A percentile compares a stretch with the other conserved stretches of the same genome.
phyloP scores from a whole-genome alignment of 2,888 invertebrate species.

The Papilio gigon region DNA sequence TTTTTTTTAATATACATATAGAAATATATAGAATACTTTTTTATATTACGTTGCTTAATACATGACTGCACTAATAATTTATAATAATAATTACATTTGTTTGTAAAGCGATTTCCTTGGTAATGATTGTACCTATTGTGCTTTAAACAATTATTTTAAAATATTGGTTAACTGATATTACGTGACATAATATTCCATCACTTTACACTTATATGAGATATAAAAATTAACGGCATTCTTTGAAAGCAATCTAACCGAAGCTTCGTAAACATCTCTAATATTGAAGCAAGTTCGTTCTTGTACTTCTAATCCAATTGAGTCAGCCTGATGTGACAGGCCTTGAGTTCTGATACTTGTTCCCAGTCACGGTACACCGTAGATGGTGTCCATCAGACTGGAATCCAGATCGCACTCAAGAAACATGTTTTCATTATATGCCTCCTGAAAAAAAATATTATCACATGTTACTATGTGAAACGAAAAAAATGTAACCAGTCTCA shows the following conservation, averaged over 20 bases:
- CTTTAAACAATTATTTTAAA: slow-evolving; percentile 56
- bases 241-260: slow-evolving; percentile 8
- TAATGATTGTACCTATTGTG: slow-evolving; percentile 67
- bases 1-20: slow-evolving; percentile 63
- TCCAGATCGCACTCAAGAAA: slow-evolving; percentile 78
- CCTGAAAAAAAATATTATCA: slow-evolving; percentile 58
- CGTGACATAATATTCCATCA: slow-evolving; percentile 33
- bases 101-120: slow-evolving; percentile 78
- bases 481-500: no score
- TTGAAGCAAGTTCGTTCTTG: slow-evolving; percentile 40
- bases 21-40: slow-evolving; percentile 62
- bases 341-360: slow-evolving; percentile 6
- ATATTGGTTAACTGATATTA: slow-evolving; percentile 59
- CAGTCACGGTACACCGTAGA: slow-evolving; percentile 76
- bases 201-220: slow-evolving; percentile 26
- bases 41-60: slow-evolving; percentile 56
- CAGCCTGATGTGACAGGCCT: slow-evolving; percentile 30
- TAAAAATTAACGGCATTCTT: slow-evolving; percentile 26
- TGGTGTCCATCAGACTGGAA: slow-evolving; percentile 74
- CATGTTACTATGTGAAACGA: background rate
- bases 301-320: slow-evolving; percentile 30
- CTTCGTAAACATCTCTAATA: slow-evolving; percentile 14
- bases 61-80: slow-evolving; percentile 61
- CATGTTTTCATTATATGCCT: slow-evolving; percentile 76
- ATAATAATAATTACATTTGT: slow-evolving; percentile 60